Evolutionary conservation across 2,888 invertebrate species (phyloP).

Genomic region (Drosophila quinaria): DNA sequence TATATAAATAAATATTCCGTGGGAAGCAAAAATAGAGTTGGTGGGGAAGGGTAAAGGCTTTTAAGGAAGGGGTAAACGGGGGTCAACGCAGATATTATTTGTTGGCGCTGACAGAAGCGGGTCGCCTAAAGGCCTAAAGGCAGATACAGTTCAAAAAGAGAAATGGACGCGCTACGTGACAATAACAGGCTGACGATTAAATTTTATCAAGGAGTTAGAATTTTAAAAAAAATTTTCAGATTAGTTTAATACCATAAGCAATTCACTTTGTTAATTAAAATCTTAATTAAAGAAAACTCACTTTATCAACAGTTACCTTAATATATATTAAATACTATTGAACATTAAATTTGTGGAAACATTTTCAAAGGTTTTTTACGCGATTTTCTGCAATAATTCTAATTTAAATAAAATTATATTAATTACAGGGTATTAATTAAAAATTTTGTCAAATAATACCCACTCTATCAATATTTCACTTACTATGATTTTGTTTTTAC

Average conservation of each 20-base stretch:
- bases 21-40: background rate
- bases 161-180: constrained; percentile 60
- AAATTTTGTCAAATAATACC: constrained; percentile 11
- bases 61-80: background rate
- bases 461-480: background rate
- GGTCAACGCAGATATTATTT: constrained; percentile 53
- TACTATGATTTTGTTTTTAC: background rate
- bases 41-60: background rate
- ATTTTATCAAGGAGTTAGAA: background rate
- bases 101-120: constrained; percentile 60
- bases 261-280: constrained; percentile 22
- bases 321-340: no score
- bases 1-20: constrained; percentile 52
- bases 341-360: no score
- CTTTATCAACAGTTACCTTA: no score
- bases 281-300: constrained; percentile 12
- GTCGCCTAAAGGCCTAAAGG: constrained; percentile 37
- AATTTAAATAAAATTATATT: no score
- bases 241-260: constrained; percentile 14
- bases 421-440: no score
- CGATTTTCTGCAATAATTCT: no score
- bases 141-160: constrained; percentile 41
- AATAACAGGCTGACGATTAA: constrained; percentile 37
- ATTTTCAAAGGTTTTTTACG: no score
- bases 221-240: constrained; percentile 8